phyloP scores from a whole-genome alignment of 1,140 invertebrate genomes.

The Hylaeus anthracinus region DNA sequence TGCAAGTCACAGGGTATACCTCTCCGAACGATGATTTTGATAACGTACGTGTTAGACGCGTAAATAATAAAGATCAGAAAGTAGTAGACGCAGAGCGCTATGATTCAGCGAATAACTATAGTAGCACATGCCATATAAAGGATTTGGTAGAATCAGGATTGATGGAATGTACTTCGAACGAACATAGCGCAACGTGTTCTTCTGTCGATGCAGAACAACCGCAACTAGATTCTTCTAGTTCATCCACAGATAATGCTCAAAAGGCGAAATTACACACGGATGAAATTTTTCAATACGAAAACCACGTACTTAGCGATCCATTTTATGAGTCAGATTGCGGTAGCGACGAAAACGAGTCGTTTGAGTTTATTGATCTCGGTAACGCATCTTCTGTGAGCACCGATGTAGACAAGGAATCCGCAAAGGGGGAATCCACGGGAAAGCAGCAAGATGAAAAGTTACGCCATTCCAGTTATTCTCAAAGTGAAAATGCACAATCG shows the following conservation, averaged over 20 bases:
- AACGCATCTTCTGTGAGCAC: constrained; percentile 31
- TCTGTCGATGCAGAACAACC: constrained; percentile 65
- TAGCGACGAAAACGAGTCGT: constrained; percentile 71
- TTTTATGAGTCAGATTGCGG: constrained; percentile 75
- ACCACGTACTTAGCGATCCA: constrained; percentile 74
- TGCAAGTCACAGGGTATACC: constrained; percentile 85
- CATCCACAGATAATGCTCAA: constrained; percentile 63
- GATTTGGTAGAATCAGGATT: constrained; percentile 28
- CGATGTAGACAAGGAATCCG: constrained; percentile 1
- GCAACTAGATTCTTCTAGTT: constrained; percentile 63
- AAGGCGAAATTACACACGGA: constrained; percentile 59
- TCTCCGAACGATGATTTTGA: constrained; percentile 85
- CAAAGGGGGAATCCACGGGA: constrained; percentile 13
- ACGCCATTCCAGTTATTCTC: background rate
- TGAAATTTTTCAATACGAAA: constrained; percentile 74
- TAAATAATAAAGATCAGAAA: constrained; percentile 30
- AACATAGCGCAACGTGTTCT: constrained; percentile 63
- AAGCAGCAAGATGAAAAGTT: constrained; percentile 20
- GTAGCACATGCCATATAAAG: constrained; percentile 7
- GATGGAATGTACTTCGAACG: constrained; percentile 46
- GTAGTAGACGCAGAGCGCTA: constrained; percentile 24
- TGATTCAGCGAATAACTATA: constrained; percentile 30
- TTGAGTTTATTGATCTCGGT: constrained; percentile 69
- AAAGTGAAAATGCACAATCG: background rate
- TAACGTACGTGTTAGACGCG: constrained; percentile 47